A percentile compares a stretch with the other conserved stretches of the same genome.
phyloP scores from a whole-genome alignment of 2,888 invertebrate species.

The Ferrisia virgata region DNA sequence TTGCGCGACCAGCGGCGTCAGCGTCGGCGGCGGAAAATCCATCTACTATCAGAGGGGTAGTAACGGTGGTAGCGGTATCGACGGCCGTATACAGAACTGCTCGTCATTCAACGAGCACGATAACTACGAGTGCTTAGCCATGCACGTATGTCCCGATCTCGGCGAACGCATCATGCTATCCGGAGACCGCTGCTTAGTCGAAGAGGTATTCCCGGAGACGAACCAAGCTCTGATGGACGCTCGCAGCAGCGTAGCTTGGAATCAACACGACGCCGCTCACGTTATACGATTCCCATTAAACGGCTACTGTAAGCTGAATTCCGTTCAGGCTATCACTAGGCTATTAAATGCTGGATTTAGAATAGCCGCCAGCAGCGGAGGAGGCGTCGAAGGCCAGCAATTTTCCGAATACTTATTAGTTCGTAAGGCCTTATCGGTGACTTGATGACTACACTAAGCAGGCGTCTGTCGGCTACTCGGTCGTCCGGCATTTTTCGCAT shows the following conservation, averaged over 20 bases:
- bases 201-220: conserved; percentile 73
- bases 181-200: conserved; percentile 71
- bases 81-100: conserved; percentile 24
- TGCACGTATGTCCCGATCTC: conserved; percentile 76
- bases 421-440: conserved; percentile 54
- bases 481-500: not conserved
- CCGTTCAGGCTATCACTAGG: conserved; percentile 81
- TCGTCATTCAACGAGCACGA: conserved; percentile 33
- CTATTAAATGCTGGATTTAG: conserved; percentile 67
- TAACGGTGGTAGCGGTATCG: conserved; percentile 42
- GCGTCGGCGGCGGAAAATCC: conserved; percentile 47
- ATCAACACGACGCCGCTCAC: conserved; percentile 74
- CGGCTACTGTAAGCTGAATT: conserved; percentile 84
- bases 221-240: conserved; percentile 77
- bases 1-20: conserved; percentile 47
- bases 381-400: conserved; percentile 84
- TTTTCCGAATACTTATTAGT: conserved; percentile 85
- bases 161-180: conserved; percentile 79
- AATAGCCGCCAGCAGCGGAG: conserved; percentile 78
- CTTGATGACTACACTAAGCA: not conserved
- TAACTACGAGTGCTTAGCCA: conserved; percentile 71
- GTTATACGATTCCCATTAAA: conserved; percentile 82
- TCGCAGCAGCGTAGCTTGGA: conserved; percentile 75
- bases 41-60: conserved; percentile 49
- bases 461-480: too few relatives aligned